Conservation (phyloP, 2,797 vertebrate species). For the Gorsachius magnificus region DNA sequence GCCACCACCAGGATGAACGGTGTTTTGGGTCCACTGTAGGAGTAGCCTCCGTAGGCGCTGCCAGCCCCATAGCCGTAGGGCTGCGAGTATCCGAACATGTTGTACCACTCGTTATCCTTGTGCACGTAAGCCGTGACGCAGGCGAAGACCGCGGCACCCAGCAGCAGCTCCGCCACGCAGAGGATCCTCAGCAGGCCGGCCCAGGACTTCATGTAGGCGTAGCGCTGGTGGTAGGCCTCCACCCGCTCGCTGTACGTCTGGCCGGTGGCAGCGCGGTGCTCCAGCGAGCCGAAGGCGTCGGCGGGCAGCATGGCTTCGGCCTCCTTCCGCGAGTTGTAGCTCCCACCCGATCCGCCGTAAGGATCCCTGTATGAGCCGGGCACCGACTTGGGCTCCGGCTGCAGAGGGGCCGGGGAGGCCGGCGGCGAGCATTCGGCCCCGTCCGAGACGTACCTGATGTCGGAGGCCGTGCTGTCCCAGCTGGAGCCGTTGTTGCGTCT, state of each 20-base stretch:
- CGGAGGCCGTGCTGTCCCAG: constrained; percentile 46
- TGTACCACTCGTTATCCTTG: constrained; percentile 98
- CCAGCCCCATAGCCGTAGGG: constrained; percentile 78
- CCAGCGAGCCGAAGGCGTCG: constrained; percentile 73
- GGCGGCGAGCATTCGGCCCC: constrained; percentile 90
- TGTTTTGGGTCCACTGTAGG: constrained; percentile 92
- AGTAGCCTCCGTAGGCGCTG: constrained; percentile 73
- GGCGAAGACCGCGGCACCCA: constrained; percentile 93
- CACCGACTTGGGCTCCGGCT: not conserved
- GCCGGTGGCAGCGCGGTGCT: constrained; percentile 77
- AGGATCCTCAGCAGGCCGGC: constrained; percentile 92
- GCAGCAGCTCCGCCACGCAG: constrained; percentile 87
- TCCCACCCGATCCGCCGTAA: constrained; percentile 79
- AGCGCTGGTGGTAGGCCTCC: constrained; percentile 87
- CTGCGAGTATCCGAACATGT: constrained; percentile 89
- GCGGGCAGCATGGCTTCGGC: constrained; percentile 76
- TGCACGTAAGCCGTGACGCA: constrained; percentile 95
- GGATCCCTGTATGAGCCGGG: constrained; percentile 78
- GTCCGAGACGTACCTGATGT: constrained; percentile 73
- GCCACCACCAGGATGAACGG: constrained; percentile 91
- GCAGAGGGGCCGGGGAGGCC: constrained; percentile 64
- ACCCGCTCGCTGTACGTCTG: constrained; percentile 87
- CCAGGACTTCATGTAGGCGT: constrained; percentile 98
- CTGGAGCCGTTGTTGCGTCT: constrained; percentile 54
- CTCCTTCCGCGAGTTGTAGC: constrained; percentile 82